Base-by-base conservation (phyloP, 2,113 vertebrate species). In the Protobothrops mucrosquamatus region DNA sequence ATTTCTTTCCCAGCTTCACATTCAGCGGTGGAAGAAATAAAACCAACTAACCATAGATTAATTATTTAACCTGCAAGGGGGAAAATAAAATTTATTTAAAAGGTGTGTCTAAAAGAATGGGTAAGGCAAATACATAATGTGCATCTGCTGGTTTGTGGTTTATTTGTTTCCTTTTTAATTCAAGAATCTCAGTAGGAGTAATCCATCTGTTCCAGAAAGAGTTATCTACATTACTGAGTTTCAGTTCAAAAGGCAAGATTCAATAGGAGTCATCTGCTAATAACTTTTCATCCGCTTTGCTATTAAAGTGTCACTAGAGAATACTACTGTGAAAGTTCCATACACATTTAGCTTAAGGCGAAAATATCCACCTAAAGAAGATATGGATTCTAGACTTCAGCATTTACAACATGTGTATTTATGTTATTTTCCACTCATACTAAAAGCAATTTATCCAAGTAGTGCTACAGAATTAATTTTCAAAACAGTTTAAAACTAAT, bases 1-100 rank as follows among this genome's bases (percentile, higher is more conserved):
- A 94, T 94, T 94, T 96, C 95, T 87, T 87, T 64, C 89, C 43
- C 88, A 90, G 52, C 55, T 94, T 94, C 95, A 88, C 91, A 39
- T 93, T 88, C 3, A 55, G 18, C 91, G 64, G 87, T 93, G 93
- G 39, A 93, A 86, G 87, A n/a, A 92, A 43, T 89, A 92, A 88
- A 87, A 91, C 46, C 59, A 95, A 29, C 85, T 94, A 74, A 56
- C 1, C 93, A 1, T 46, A 94, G 95, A 74, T 39, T 94, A 94
- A 94, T 94, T 59, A 56, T 15, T 92, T 91, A 93, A 91, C 90
- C 87, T 89, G 91, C 89, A 90, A 18, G 85, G 0, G 81, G 86
- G 4, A 3, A 94, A 95, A 93, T 39, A 87, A 87, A 93, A 55
- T 74, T 93, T 74, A 90, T 87, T 64, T 85, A 89, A 48, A 94